Evolutionary conservation across 1,140 invertebrate species (phyloP).

Genomic region (Liolophura sinensis): DNA sequence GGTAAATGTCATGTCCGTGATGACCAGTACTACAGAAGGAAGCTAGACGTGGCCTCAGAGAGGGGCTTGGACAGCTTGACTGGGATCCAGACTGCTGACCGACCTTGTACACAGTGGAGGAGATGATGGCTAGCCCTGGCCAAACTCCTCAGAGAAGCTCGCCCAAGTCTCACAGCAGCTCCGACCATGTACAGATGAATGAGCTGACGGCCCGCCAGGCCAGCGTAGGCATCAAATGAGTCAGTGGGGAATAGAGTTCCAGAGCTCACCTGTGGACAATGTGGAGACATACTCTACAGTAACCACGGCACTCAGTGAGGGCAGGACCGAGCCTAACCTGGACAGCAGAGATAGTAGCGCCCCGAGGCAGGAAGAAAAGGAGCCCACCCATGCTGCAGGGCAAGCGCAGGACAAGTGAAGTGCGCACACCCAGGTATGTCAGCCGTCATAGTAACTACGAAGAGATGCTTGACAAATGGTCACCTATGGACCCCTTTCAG

Average conservation of each 20-base stretch:
- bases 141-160: no score
- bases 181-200: not conserved
- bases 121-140: no score
- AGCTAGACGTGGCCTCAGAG: constrained; percentile 19
- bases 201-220: not conserved
- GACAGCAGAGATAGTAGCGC: constrained; percentile 3
- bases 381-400: not conserved
- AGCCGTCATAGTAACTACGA: constrained; percentile 18
- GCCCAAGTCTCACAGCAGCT: no score
- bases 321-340: constrained; percentile 6
- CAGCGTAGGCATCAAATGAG: constrained; percentile 1
- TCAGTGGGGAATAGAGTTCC: constrained; percentile 3
- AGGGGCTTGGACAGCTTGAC: constrained; percentile 22
- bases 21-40: not conserved
- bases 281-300: constrained; percentile 6
- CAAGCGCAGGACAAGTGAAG: constrained; percentile 11
- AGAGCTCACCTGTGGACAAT: constrained; percentile 6
- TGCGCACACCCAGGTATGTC: constrained; percentile 16
- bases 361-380: not conserved
- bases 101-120: no score
- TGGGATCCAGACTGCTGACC: constrained; percentile 11
- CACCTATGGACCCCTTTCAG: constrained; percentile 16
- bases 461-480: constrained; percentile 19
- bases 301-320: not conserved
- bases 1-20: no score